Evolutionary conservation across 1,140 invertebrate species (phyloP).

Genomic region (Cherax quadricarinatus): DNA sequence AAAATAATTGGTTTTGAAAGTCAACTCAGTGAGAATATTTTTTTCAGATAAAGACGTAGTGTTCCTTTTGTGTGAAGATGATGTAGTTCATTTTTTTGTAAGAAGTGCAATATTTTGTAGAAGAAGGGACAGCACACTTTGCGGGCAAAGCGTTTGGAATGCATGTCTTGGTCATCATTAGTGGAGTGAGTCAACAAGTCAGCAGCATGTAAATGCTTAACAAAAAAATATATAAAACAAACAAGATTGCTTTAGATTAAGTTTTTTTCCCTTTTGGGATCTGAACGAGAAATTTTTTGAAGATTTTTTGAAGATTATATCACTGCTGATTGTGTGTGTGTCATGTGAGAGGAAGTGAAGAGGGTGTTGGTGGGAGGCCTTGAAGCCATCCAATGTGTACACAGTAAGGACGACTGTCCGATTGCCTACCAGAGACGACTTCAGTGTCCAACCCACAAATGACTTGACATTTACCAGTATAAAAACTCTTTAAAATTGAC

Average conservation of each 20-base stretch:
- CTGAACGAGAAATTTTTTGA: not conserved
- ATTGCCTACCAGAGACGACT: not conserved
- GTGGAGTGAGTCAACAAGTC: not conserved
- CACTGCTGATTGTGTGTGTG: not conserved
- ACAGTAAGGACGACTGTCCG: not conserved
- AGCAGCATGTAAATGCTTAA: not conserved
- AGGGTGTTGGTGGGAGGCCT: not conserved
- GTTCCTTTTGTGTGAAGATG: slow-evolving; percentile 51
- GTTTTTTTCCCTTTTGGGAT: not conserved
- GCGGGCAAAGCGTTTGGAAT: slow-evolving; percentile 13
- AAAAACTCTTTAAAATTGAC: not conserved
- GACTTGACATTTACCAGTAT: not conserved
- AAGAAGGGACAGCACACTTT: slow-evolving; percentile 33
- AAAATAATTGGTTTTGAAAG: not conserved
- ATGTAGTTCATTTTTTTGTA: slow-evolving; percentile 47
- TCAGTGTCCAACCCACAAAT: not conserved
- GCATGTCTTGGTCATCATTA: slow-evolving; percentile 17
- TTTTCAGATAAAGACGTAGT: slow-evolving; percentile 19
- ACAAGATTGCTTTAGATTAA: not conserved
- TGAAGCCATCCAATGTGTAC: not conserved
- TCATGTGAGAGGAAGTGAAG: not conserved
- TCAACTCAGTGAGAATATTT: not conserved
- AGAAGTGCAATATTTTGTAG: slow-evolving; percentile 63
- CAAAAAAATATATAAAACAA: not conserved
- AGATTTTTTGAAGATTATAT: not conserved